Evolutionary conservation across 2,888 invertebrate genomes (phyloP).

Genomic region (Agrochola macilenta): DNA sequence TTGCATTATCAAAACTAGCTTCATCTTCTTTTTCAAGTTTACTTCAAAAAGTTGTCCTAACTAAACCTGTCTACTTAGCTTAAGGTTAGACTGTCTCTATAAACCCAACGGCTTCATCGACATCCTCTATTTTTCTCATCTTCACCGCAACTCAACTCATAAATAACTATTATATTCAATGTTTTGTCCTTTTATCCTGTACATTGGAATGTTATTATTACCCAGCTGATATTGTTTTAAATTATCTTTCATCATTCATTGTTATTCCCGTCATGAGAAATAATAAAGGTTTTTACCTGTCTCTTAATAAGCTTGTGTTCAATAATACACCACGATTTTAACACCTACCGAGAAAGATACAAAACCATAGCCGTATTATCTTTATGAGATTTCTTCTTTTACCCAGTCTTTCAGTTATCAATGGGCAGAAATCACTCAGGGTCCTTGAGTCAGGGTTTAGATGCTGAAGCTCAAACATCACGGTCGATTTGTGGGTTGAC

Average conservation of each 20-base stretch:
- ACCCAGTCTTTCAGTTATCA: background rate
- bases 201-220: conserved; percentile 28
- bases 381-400: background rate
- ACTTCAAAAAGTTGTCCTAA: background rate
- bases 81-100: background rate
- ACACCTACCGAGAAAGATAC: background rate
- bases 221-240: conserved; percentile 36
- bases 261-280: conserved; percentile 19
- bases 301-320: background rate
- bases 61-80: background rate
- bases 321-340: background rate
- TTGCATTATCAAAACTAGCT: background rate
- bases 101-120: background rate
- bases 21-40: background rate
- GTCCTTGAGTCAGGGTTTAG: background rate
- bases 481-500: background rate
- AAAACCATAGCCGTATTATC: background rate
- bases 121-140: background rate
- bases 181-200: conserved; percentile 18
- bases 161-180: conserved; percentile 31
- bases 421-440: background rate
- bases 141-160: background rate
- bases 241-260: conserved; percentile 31
- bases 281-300: conserved; percentile 41
- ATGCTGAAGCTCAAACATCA: background rate